Conservation (phyloP, 1,140 invertebrate species). For the Drosophila cardini region DNA sequence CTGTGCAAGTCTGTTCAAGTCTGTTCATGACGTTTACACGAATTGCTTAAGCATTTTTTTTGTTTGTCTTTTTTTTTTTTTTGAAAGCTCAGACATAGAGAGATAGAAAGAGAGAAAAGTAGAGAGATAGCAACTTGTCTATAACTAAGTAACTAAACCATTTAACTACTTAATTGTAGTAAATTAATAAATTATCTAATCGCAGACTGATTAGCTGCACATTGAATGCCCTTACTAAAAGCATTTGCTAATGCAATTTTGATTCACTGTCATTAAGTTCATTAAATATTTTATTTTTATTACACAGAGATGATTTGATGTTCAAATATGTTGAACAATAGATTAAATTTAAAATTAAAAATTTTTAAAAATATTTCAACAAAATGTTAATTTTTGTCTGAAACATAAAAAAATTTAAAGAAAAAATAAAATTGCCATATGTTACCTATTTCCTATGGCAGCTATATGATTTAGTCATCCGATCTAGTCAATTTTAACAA, state of each 20-base stretch:
- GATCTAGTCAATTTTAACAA: too few species aligned
- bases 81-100: not conserved
- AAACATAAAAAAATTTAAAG: too few species aligned
- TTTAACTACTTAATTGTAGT: constrained; percentile 43
- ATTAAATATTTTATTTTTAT: too few species aligned
- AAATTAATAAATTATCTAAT: constrained; percentile 31
- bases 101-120: not conserved
- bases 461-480: too few species aligned
- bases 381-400: too few species aligned
- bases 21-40: constrained; percentile 14
- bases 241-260: not conserved
- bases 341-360: too few species aligned
- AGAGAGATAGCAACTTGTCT: not conserved
- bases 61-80: not conserved
- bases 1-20: not conserved
- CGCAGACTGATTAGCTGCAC: not conserved
- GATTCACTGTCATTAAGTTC: not conserved
- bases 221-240: constrained; percentile 1
- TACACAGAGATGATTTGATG: too few species aligned
- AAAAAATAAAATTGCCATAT: too few species aligned
- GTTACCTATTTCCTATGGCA: too few species aligned
- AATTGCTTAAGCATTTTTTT: constrained; percentile 3
- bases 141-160: constrained; percentile 24
- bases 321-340: too few species aligned
- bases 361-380: too few species aligned